A percentile compares a stretch with the other conserved stretches of the same genome.
phyloP scores from a whole-genome alignment of 2,888 invertebrate genomes.

The Lacanobia wlatinum region DNA sequence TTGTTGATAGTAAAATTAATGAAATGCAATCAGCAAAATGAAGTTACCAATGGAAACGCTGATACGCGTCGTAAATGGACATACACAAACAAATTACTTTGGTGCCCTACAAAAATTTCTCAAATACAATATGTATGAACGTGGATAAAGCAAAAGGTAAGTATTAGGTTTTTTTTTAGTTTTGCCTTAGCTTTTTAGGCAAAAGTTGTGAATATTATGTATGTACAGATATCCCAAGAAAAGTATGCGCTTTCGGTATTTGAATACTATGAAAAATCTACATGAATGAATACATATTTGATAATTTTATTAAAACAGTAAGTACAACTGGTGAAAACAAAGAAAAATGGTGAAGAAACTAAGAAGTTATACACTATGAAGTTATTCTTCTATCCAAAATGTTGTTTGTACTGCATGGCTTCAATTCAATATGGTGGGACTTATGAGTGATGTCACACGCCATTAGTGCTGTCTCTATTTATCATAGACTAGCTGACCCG shows the following conservation, averaged over 20 bases:
- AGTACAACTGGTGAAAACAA: no score
- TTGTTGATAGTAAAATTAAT: conserved; percentile 6
- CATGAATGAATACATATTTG: no score
- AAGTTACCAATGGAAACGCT: conserved; percentile 9
- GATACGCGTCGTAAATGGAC: conserved; percentile 12
- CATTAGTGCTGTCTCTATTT: no score
- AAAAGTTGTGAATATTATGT: conserved; percentile 21
- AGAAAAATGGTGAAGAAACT: no score
- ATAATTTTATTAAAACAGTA: no score
- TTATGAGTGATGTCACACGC: neutral
- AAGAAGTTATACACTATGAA: neutral
- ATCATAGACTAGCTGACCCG: no score
- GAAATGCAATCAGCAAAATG: conserved; percentile 26
- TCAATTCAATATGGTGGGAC: neutral
- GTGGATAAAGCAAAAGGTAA: conserved; percentile 5
- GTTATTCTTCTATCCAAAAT: neutral
- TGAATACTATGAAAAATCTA: no score
- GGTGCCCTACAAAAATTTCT: neutral
- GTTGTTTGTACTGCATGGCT: no score
- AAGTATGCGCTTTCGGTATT: neutral
- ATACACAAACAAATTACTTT: conserved; percentile 18
- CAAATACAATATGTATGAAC: conserved; percentile 8
- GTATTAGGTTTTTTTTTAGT: conserved; percentile 4
- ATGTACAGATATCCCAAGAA: neutral
- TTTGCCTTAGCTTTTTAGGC: neutral